phyloP scores from a whole-genome alignment of 2,888 invertebrate genomes.

The Leucoptera coffeella region DNA sequence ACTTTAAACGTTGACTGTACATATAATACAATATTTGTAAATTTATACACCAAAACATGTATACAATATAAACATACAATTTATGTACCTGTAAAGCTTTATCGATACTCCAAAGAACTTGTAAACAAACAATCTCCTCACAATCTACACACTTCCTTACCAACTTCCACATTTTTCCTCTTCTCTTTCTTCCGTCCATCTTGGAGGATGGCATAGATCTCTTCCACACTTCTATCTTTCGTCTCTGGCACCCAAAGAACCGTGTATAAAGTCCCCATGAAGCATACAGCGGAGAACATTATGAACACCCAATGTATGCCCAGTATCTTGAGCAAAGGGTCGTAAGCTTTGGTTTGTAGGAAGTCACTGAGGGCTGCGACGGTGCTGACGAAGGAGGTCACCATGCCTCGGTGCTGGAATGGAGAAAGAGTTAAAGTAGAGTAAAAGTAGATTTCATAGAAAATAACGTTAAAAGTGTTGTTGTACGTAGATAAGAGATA shows the following conservation, averaged over 20 bases:
- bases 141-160: conserved; percentile 27
- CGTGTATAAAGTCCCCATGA: conserved; percentile 34
- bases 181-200: conserved; percentile 29
- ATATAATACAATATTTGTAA: no score
- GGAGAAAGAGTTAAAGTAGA: conserved; percentile 1
- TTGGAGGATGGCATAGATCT: conserved; percentile 32
- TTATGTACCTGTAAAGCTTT: no score
- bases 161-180: conserved; percentile 24
- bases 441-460: no score
- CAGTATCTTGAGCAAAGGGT: conserved; percentile 31
- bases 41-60: no score
- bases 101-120: background rate
- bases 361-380: conserved; percentile 38
- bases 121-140: conserved; percentile 10
- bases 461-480: no score
- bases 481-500: no score
- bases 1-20: no score
- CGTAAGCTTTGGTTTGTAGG: conserved; percentile 39
- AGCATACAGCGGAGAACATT: conserved; percentile 34
- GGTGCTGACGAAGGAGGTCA: conserved; percentile 36
- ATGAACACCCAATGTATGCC: conserved; percentile 47
- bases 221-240: conserved; percentile 29
- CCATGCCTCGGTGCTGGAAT: conserved; percentile 39
- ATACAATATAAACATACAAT: no score
- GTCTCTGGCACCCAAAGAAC: conserved; percentile 42